These are phyloP conservation scores for Sarotherodon lohbergeri DNA, from an alignment of 2,113 vertebrate genomes.

Conservation along the genomic window DNA sequence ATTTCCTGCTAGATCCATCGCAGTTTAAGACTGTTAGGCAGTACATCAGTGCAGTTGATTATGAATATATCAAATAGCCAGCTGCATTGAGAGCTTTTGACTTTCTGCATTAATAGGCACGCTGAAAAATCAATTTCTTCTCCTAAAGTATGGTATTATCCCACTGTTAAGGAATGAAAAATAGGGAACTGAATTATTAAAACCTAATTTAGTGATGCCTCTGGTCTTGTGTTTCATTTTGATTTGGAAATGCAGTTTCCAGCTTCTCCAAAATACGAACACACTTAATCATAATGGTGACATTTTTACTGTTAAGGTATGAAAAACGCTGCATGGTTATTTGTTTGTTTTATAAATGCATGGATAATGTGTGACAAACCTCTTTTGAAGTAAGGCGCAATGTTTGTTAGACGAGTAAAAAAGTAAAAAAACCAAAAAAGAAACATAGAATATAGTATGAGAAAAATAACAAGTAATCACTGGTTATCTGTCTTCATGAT, in stretches of 20 bases:
- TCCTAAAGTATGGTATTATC: constrained; percentile 4
- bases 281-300: neutral
- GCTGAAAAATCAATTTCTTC: constrained; percentile 34
- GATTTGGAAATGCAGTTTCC: neutral
- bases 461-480: neutral
- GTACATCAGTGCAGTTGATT: constrained; percentile 60
- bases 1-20: constrained; percentile 59
- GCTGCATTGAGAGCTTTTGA: constrained; percentile 54
- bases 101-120: constrained; percentile 45
- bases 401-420: neutral
- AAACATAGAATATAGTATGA: neutral
- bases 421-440: neutral
- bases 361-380: neutral
- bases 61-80: constrained; percentile 56
- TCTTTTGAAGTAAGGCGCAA: neutral
- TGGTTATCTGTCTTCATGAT: constrained; percentile 13
- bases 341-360: neutral
- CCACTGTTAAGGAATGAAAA: constrained; percentile 18
- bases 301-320: neutral
- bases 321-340: neutral
- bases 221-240: constrained; percentile 3
- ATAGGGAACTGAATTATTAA: constrained; percentile 26
- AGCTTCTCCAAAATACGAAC: neutral
- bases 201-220: constrained; percentile 23
- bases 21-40: constrained; percentile 35